Evolutionary conservation across 2,888 invertebrate genomes (phyloP), one percentile per base, ranked within the genome.

Genomic region (Euplexia lucipara): DNA sequence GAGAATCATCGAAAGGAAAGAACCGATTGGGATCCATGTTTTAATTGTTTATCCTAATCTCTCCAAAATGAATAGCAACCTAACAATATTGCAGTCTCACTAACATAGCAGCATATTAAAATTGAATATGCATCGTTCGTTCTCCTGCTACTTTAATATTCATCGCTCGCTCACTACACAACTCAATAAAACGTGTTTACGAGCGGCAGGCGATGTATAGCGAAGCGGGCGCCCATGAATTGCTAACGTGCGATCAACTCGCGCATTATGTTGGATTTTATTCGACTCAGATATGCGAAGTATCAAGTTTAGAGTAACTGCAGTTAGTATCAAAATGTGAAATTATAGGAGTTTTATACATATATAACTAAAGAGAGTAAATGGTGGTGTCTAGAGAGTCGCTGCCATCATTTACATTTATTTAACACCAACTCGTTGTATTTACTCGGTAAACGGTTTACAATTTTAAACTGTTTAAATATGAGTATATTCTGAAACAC

Each of bases 181-280:
- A 87, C 88, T 90, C 91, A 88, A 92, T 92, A 91, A 90, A 92
- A 87, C 86, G 86, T 90, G 90, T 92, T 92, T 92, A 92, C 90
- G 90, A 90, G 80, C 84, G 83, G 78, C 82, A 83, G 77, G 77
- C 91, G 88, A 88, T 91, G 91, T 89, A 92, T 83, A 87, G 86
- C 84, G 86, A 82, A 87, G 80, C 79, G 76, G 57, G 70, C 59
- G 71, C 75, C 63, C 73, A 85, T 90, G 88, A 87, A 90, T 90
- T 86, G 86, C 84, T 91, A 89, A 90, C 86, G 75, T 72, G 78
- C 82, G 82, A 86, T 85, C 83, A 76, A 77, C 74, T 80, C 56
- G 66, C 75, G 75, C 54, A 68, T 81, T 77, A 75, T 72, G 63
- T 59, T 39, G 69, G 62, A 77, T 68, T 80, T 83, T 79, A 81